Base-by-base conservation (phyloP, 2,888 invertebrate species). In the Andrena minutula region DNA sequence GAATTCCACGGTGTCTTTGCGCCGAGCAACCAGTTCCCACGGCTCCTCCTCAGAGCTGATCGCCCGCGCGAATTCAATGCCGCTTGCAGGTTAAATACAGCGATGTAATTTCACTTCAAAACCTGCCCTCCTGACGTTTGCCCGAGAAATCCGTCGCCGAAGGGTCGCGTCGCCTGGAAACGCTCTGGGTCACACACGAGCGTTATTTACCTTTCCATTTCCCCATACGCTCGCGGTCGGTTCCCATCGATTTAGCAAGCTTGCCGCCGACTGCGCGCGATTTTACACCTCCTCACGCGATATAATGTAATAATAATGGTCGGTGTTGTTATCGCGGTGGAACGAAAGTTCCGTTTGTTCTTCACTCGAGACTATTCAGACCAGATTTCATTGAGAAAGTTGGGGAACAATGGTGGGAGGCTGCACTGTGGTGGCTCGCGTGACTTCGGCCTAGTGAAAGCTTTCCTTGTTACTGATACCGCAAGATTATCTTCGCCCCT, bases 41-140 rank as follows among this genome's bases (percentile, higher is more conserved):
- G 66, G 76, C 72, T 83, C 77, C 84, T 77, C 85, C 16, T 86
- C 79, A 83, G 79, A 79, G 86, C 82, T 83, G 87, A 89, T 89
- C 88, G 81, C 79, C 80, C 83, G 82, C 85, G 79, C 85, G 81
- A 81, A 88, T 89, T 85, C 74, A 32, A 71, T 75, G 58, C 58
- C 47, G n/a, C 26, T 26, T 20, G 49, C 60, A 56, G 26, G 47
- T 12, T 72, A 66, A 35, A 49, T 47, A 60, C 53, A 35, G 2
- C 71, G 47, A 35, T 72, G 68, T 75, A 77, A 86, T 79, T 79
- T 78, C 61, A 65, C 28, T 60, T 51, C 16, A 30, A 56, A 56
- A 26, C 30, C 56, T 53, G 56, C 20, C 23, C 51, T 26, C 32
- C 23, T 51, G 51, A 66, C 66, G 71, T 69, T 30, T n/a, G 12